A percentile compares a stretch with the other conserved stretches of the same genome.
These are phyloP conservation scores for Drosophila kohkoa DNA, from an alignment of 1,140 invertebrate genomes.

Conservation along the genomic window DNA sequence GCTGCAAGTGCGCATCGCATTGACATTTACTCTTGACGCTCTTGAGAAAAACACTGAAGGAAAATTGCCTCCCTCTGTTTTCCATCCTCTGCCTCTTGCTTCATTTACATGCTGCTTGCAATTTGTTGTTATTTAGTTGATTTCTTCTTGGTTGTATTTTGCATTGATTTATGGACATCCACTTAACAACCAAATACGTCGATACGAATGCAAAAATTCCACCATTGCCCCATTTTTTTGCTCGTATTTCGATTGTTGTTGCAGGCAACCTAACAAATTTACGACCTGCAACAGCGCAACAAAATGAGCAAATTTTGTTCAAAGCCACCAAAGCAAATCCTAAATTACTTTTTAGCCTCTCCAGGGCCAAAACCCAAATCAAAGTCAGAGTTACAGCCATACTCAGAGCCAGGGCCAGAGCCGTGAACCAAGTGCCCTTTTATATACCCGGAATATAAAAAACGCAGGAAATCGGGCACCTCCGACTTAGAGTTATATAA, in stretches of 20 bases:
- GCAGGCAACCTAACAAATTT: slow-evolving; percentile 45
- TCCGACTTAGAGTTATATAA: too few relatives aligned
- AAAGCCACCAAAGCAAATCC: slow-evolving; percentile 51
- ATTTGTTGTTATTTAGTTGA: slow-evolving; percentile 35
- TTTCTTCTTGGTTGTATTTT: slow-evolving; percentile 22
- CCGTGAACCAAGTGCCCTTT: slow-evolving; percentile 5
- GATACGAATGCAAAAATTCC: slow-evolving; percentile 54
- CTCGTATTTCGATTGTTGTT: slow-evolving; percentile 38
- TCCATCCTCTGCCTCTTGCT: not conserved
- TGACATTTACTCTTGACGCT: slow-evolving; percentile 68
- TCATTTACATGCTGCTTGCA: slow-evolving; percentile 22
- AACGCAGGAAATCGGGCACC: too few relatives aligned
- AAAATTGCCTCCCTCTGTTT: slow-evolving; percentile 4
- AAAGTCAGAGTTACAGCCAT: slow-evolving; percentile 9
- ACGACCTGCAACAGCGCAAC: slow-evolving; percentile 38
- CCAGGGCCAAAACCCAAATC: slow-evolving; percentile 7
- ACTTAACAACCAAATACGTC: slow-evolving; percentile 61
- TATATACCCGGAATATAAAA: not conserved
- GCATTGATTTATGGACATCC: slow-evolving; percentile 53
- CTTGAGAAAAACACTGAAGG: slow-evolving; percentile 20
- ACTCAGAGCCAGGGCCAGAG: slow-evolving; percentile 1
- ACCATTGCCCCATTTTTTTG: slow-evolving; percentile 42
- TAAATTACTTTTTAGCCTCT: slow-evolving; percentile 66
- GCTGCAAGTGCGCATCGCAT: slow-evolving; percentile 77
- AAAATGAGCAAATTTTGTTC: slow-evolving; percentile 60